Percentiles rank a stretch among this genome's conserved stretches.
phyloP scores from a whole-genome alignment of 2,797 vertebrate species.

The Hypotaenidia philippensis region DNA sequence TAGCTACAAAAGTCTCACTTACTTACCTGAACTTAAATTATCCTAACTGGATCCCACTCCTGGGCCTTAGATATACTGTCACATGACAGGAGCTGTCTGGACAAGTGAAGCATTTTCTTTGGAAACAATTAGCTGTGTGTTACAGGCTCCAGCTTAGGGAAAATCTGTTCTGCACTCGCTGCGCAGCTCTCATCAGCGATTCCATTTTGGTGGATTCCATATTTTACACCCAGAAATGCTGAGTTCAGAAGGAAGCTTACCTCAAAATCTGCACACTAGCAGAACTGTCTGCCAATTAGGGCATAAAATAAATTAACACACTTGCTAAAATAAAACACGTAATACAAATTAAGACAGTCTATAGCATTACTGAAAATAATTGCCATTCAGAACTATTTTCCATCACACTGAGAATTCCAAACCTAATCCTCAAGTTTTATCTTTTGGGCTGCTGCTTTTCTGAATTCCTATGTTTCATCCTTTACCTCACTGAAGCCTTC shows the following conservation, averaged over 20 bases:
- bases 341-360: neutral
- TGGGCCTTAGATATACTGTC: neutral
- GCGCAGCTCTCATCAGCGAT: neutral
- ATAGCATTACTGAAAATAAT: neutral
- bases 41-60: neutral
- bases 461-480: neutral
- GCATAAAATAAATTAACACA: neutral
- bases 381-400: neutral
- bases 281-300: neutral
- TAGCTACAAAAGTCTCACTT: neutral
- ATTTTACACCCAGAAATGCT: neutral
- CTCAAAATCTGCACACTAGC: neutral
- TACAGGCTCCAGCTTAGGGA: constrained; percentile 7
- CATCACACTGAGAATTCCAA: neutral
- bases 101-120: constrained; percentile 51
- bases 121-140: constrained; percentile 36
- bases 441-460: neutral
- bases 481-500: neutral
- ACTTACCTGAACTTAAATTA: constrained; percentile 32
- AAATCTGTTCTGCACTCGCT: neutral
- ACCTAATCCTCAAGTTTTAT: neutral
- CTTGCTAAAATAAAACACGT: neutral
- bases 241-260: neutral
- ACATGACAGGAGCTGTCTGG: constrained; percentile 20
- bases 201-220: neutral